phyloP scores from a whole-genome alignment of 2,888 invertebrate species.

The Trimorus sp. region DNA sequence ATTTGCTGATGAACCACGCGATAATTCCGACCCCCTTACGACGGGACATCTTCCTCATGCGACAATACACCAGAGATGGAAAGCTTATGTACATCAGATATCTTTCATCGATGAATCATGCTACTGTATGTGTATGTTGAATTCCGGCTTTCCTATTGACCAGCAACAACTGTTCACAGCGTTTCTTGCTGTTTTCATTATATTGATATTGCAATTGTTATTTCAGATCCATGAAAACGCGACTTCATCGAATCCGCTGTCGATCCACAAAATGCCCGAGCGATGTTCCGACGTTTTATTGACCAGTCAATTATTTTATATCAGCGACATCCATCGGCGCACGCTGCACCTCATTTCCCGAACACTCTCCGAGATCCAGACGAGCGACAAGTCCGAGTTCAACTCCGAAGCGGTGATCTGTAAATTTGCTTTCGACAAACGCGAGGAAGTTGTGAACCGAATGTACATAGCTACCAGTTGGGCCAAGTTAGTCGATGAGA shows the following conservation, averaged over 20 bases:
- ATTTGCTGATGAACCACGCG: slow-evolving; percentile 43
- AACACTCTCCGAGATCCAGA: slow-evolving; percentile 83
- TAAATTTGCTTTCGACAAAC: slow-evolving; percentile 83
- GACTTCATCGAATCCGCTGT: slow-evolving; percentile 86
- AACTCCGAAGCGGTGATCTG: slow-evolving; percentile 84
- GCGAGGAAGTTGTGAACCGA: slow-evolving; percentile 82
- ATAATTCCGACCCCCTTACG: slow-evolving; percentile 73
- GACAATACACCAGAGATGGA: slow-evolving; percentile 84
- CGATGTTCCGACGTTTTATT: slow-evolving; percentile 85
- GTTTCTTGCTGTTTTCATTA: slow-evolving; percentile 14
- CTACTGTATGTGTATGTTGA: slow-evolving; percentile 81
- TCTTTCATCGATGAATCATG: slow-evolving; percentile 83
- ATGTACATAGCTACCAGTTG: slow-evolving; percentile 82
- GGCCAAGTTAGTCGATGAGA: slow-evolving; percentile 47
- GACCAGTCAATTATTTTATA: slow-evolving; percentile 87
- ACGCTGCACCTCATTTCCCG: slow-evolving; percentile 83
- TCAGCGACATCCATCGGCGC: slow-evolving; percentile 82
- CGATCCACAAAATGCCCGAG: slow-evolving; percentile 87
- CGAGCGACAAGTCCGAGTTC: slow-evolving; percentile 83
- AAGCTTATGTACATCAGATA: slow-evolving; percentile 84
- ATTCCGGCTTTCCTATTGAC: not conserved
- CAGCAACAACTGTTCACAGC: too few species aligned
- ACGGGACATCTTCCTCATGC: slow-evolving; percentile 83
- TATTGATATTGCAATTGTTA: not conserved
- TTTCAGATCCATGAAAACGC: slow-evolving; percentile 86